Percentiles rank a stretch among this genome's conserved stretches.
Conservation (phyloP, 1,140 invertebrate genomes). For the Drosophila paulistorum region DNA sequence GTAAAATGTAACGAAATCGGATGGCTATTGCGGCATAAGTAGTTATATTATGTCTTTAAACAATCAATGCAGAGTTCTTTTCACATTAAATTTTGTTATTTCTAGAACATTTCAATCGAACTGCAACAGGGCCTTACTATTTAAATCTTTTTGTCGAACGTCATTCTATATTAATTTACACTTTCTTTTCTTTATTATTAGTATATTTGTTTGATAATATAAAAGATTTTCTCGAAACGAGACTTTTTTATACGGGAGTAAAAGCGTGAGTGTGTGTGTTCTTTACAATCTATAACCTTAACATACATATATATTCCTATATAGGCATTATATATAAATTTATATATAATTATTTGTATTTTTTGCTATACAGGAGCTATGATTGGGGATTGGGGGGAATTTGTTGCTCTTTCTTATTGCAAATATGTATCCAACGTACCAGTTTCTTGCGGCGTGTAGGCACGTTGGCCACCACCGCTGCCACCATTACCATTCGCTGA, state of each 20-base stretch:
- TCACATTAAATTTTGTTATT: not conserved
- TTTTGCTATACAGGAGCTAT: conserved; percentile 47
- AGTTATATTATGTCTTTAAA: not conserved
- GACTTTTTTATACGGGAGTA: not conserved
- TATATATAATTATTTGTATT: conserved; percentile 30
- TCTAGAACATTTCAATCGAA: not conserved
- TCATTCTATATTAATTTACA: conserved; percentile 3
- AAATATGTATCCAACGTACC: conserved; percentile 82
- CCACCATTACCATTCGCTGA: conserved; percentile 71
- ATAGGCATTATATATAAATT: conserved; percentile 35
- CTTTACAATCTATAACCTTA: conserved; percentile 47
- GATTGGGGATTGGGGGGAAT: conserved; percentile 37
- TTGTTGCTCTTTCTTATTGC: conserved; percentile 60
- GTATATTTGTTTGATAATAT: not conserved
- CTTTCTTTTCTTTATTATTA: not conserved
- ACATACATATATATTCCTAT: conserved; percentile 39
- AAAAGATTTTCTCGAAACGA: not conserved
- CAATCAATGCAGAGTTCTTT: not conserved
- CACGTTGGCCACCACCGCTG: conserved; percentile 61
- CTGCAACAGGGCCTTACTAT: not conserved
- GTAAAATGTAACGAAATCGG: too few species aligned
- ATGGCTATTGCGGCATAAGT: too few species aligned
- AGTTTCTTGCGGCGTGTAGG: conserved; percentile 70
- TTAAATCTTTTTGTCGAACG: not conserved
- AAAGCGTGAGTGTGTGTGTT: conserved; percentile 18